Evolutionary conservation across 2,888 invertebrate genomes (phyloP).

Genomic region (Zygogramma bicolorata): DNA sequence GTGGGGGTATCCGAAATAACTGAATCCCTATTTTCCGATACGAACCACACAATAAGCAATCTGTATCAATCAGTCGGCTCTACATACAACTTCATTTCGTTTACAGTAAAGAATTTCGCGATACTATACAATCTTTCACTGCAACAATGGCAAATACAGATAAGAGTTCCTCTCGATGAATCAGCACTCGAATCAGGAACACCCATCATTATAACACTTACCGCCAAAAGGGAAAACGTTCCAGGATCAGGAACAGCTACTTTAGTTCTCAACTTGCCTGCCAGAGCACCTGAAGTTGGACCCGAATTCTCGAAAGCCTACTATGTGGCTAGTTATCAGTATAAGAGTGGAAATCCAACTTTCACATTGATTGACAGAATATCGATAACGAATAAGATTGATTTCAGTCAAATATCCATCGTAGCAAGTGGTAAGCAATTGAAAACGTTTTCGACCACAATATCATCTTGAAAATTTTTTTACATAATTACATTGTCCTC

Average conservation of each 20-base stretch:
- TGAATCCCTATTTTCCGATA: too few relatives aligned
- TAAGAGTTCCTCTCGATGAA: background rate
- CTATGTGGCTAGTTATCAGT: constrained; percentile 26
- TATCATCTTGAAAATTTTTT: background rate
- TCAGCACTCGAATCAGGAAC: background rate
- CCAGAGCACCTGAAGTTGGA: background rate
- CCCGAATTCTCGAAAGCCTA: constrained; percentile 31
- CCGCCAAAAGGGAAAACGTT: constrained; percentile 30
- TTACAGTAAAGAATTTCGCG: background rate
- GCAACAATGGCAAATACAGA: background rate
- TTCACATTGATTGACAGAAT: constrained; percentile 20
- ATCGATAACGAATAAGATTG: background rate
- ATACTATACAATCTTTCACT: background rate
- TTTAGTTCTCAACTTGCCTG: constrained; percentile 35
- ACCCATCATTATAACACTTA: constrained; percentile 35
- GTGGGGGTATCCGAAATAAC: too few relatives aligned
- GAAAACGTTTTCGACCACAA: background rate
- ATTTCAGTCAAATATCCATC: constrained; percentile 15
- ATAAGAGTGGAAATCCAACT: constrained; percentile 1
- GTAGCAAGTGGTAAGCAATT: constrained; percentile 17
- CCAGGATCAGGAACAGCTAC: constrained; percentile 29
- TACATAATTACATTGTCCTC: too few relatives aligned
- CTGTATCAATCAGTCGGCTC: too few relatives aligned
- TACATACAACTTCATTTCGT: background rate
- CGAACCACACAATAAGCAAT: too few relatives aligned